Evolutionary conservation across 1,140 invertebrate genomes (phyloP).

Genomic region (Euwallacea similis): DNA sequence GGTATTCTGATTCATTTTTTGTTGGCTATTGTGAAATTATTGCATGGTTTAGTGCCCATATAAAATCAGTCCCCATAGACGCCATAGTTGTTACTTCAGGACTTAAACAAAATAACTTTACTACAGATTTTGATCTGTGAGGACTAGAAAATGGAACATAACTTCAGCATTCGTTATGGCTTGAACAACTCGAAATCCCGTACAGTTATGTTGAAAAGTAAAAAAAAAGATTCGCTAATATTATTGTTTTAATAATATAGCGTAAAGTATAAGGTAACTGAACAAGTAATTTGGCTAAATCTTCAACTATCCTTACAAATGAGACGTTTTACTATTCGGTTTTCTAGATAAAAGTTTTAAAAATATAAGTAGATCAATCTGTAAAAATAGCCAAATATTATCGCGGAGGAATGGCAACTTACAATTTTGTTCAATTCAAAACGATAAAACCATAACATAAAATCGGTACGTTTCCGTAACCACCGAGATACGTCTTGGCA

Average conservation of each 20-base stretch:
- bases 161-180: constrained; percentile 19
- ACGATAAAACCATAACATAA: constrained; percentile 17
- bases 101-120: too few relatives aligned
- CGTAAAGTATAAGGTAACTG: constrained; percentile 13
- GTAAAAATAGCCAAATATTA: constrained; percentile 27
- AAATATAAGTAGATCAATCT: constrained; percentile 1
- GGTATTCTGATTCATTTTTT: too few relatives aligned
- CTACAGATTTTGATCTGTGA: too few relatives aligned
- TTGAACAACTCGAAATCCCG: constrained; percentile 27
- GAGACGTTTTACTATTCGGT: neutral
- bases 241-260: constrained; percentile 26
- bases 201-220: neutral
- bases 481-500: too few relatives aligned
- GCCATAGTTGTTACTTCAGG: neutral
- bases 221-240: constrained; percentile 4
- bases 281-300: constrained; percentile 13
- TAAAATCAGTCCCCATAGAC: neutral
- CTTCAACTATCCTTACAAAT: constrained; percentile 21
- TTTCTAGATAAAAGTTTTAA: too few relatives aligned
- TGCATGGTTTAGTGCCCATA: too few relatives aligned
- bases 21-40: too few relatives aligned
- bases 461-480: neutral
- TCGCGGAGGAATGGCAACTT: neutral
- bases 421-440: constrained; percentile 36
- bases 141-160: neutral